These are phyloP conservation scores for Neocrepidodera transversa DNA, from an alignment of 2,888 invertebrate genomes.

Conservation along the genomic window DNA sequence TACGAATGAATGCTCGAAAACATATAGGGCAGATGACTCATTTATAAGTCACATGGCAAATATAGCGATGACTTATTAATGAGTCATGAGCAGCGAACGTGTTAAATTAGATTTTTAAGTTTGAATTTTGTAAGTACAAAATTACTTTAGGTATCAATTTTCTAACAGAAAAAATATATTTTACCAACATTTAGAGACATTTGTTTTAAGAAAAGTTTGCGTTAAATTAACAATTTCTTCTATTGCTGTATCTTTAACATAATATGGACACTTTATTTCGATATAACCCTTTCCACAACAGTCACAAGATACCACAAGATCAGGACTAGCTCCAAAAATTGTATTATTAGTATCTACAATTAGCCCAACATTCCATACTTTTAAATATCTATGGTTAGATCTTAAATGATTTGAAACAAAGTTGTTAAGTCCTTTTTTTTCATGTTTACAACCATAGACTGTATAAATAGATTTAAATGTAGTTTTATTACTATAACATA, in stretches of 20 bases:
- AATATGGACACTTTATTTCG: too few species aligned
- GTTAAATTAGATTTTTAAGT: too few species aligned
- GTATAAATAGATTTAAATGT: constrained; percentile 13
- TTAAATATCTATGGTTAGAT: too few species aligned
- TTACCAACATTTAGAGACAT: too few species aligned
- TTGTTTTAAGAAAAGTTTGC: not conserved
- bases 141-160: too few species aligned
- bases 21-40: too few species aligned
- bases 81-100: too few species aligned
- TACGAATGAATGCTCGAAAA: too few species aligned
- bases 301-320: constrained; percentile 19
- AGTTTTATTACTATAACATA: constrained; percentile 11
- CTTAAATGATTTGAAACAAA: not conserved
- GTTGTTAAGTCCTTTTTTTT: constrained; percentile 14
- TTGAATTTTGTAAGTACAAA: too few species aligned
- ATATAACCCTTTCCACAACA: constrained; percentile 19
- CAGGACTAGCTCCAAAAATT: constrained; percentile 11
- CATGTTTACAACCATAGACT: constrained; percentile 18
- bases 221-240: not conserved
- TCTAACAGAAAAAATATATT: too few species aligned
- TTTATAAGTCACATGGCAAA: too few species aligned
- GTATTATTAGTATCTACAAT: constrained; percentile 10
- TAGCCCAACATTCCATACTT: constrained; percentile 15
- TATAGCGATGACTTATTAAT: too few species aligned
- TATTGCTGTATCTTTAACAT: constrained; percentile 4